Conservation (phyloP, 2,888 invertebrate genomes). For the Stegana nigrithorax region DNA sequence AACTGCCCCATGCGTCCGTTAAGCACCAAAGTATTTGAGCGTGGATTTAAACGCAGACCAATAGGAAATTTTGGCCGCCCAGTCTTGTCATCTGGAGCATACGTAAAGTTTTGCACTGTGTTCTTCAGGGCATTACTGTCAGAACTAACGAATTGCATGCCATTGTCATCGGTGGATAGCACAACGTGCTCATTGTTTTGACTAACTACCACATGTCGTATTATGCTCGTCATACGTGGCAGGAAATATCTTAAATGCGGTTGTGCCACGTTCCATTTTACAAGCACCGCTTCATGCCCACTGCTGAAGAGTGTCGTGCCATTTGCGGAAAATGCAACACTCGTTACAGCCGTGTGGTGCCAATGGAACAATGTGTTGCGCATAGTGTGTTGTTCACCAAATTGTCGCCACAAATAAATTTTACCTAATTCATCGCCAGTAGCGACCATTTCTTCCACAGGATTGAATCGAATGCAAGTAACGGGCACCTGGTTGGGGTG, state of each 20-base stretch:
- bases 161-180: slow-evolving; percentile 78
- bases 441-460: slow-evolving; percentile 74
- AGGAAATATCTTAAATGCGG: slow-evolving; percentile 71
- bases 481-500: slow-evolving; percentile 56
- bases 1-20: slow-evolving; percentile 81
- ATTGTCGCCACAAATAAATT: slow-evolving; percentile 74
- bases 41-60: slow-evolving; percentile 72
- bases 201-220: slow-evolving; percentile 75
- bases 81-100: slow-evolving; percentile 70
- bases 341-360: slow-evolving; percentile 79
- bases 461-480: slow-evolving; percentile 78
- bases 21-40: slow-evolving; percentile 75
- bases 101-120: slow-evolving; percentile 77
- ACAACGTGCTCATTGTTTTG: slow-evolving; percentile 75
- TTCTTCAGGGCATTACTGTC: slow-evolving; percentile 70
- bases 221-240: slow-evolving; percentile 78
- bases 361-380: slow-evolving; percentile 76
- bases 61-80: slow-evolving; percentile 68
- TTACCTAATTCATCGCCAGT: slow-evolving; percentile 78
- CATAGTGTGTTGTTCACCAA: slow-evolving; percentile 49
- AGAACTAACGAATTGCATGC: slow-evolving; percentile 72
- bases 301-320: slow-evolving; percentile 81
- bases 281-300: slow-evolving; percentile 82
- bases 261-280: slow-evolving; percentile 77
- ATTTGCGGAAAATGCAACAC: slow-evolving; percentile 74